These are phyloP conservation scores for Petaurus breviceps DNA, from an alignment of 2,113 vertebrate genomes.

Conservation along the genomic window DNA sequence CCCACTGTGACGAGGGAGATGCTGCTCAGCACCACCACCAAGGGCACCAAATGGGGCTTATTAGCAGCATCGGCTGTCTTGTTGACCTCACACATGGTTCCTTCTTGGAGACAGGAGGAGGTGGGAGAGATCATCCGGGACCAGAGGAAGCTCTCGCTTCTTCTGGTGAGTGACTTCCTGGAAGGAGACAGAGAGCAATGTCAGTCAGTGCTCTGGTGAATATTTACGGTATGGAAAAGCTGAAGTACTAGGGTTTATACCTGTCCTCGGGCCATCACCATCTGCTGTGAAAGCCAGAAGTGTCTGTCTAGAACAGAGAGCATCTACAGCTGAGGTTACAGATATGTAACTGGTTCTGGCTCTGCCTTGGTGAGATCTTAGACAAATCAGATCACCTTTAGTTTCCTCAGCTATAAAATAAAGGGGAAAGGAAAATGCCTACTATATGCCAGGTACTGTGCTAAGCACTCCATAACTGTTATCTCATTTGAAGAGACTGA, in stretches of 20 bases:
- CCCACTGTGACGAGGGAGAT: conserved; percentile 90
- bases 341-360: not conserved
- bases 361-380: not conserved
- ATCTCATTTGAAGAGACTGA: not conserved
- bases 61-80: conserved; percentile 72
- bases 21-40: conserved; percentile 88
- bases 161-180: conserved; percentile 76
- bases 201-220: conserved; percentile 18
- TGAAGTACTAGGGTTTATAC: not conserved
- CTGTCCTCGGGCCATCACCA: not conserved
- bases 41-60: conserved; percentile 76
- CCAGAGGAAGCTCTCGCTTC: conserved; percentile 44
- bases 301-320: not conserved
- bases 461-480: not conserved
- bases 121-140: conserved; percentile 48
- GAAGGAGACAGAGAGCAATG: conserved; percentile 51
- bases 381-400: not conserved
- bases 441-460: not conserved
- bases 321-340: not conserved
- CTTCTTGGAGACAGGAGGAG: conserved; percentile 26
- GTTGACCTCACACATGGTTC: conserved; percentile 79
- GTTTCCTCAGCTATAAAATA: not conserved
- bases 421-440: not conserved
- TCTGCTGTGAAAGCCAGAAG: not conserved
- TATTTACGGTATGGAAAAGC: not conserved